A percentile compares a stretch with the other conserved stretches of the same genome.
phyloP scores from a whole-genome alignment of 2,888 invertebrate genomes.

The Eupithecia tripunctaria region DNA sequence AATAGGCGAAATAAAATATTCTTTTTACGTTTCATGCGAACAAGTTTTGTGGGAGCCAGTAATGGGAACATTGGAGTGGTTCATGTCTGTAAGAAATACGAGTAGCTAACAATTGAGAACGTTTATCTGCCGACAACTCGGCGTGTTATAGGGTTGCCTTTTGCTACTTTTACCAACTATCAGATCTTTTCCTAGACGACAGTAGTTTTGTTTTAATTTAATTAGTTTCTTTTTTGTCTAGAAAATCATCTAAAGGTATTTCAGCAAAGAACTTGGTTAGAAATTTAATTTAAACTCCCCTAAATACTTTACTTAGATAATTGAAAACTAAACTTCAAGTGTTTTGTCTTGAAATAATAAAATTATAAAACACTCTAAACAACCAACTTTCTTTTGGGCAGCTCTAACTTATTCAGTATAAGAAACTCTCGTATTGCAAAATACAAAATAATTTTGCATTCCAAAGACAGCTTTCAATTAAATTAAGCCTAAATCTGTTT shows the following conservation, averaged over 20 bases:
- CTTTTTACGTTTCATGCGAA: neutral
- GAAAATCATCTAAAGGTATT: too few species aligned
- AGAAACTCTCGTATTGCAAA: neutral
- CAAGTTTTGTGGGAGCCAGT: slow-evolving; percentile 14
- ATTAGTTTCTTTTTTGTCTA: too few species aligned
- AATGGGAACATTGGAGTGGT: slow-evolving; percentile 14
- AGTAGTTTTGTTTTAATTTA: too few species aligned
- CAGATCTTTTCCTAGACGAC: too few species aligned
- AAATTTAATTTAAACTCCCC: neutral
- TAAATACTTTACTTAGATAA: neutral
- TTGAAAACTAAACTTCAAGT: neutral
- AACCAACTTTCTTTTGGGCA: neutral
- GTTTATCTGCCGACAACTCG: slow-evolving; percentile 21
- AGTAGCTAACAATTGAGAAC: slow-evolving; percentile 17
- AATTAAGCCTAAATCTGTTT: neutral
- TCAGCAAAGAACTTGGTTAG: neutral
- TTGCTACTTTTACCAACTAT: neutral
- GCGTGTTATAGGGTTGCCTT: slow-evolving; percentile 9
- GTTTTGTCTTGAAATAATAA: neutral
- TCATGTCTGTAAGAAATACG: slow-evolving; percentile 18
- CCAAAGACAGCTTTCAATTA: neutral
- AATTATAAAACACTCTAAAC: neutral
- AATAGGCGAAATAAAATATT: slow-evolving; percentile 12
- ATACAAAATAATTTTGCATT: neutral
- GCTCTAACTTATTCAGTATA: neutral